Base-by-base conservation (phyloP, 2,113 vertebrate species). In the Theropithecus gelada region DNA sequence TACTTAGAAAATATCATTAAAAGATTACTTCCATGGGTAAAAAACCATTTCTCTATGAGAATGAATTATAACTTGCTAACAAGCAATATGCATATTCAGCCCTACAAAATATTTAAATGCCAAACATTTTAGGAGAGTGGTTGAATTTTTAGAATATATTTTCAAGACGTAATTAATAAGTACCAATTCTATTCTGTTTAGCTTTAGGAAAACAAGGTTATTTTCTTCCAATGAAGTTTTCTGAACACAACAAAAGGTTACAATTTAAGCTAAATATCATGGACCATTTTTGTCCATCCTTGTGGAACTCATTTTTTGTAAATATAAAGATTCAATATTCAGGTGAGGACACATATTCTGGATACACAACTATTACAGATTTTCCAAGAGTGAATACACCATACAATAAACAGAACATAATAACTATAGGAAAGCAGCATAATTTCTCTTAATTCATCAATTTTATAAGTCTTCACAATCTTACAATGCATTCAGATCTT, bases 151-250 rank as follows among this genome's bases (percentile, higher is more conserved):
- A 92, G 35, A 55, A 93, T 83, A 59, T 68, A 91, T 78, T 45
- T 97, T 91, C 30, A 82, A 83, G 57, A 68, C 48, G 57, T 0
- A 70, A 90, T 88, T 66, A 84, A 59, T 59, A 59, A 59, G 30
- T 80, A 66, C 45, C 61, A 48, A 76, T 91, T 78, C 45, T 84
- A 9, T 97, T 93, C 64, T 66, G 27, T 50, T 88, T 88, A 55
- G 14, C 14, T 85, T 92, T 92, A 2, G 70, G 50, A 7, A 93
- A 93, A 91, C 6, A 97, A 23, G 30, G 38, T 27, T 57, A 83
- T 70, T 90, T 93, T 88, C 38, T 86, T 52, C 35, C 70, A 81
- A 10, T 92, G 66, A 87, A 70, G 14, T 79, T 90, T 90, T 95
- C 38, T 43, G 22, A 88, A 52, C 27, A 50, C 1, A 68, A 88